These are phyloP conservation scores for Eretmochelys imbricata DNA, from an alignment of 2,113 vertebrate genomes.

Conservation along the genomic window DNA sequence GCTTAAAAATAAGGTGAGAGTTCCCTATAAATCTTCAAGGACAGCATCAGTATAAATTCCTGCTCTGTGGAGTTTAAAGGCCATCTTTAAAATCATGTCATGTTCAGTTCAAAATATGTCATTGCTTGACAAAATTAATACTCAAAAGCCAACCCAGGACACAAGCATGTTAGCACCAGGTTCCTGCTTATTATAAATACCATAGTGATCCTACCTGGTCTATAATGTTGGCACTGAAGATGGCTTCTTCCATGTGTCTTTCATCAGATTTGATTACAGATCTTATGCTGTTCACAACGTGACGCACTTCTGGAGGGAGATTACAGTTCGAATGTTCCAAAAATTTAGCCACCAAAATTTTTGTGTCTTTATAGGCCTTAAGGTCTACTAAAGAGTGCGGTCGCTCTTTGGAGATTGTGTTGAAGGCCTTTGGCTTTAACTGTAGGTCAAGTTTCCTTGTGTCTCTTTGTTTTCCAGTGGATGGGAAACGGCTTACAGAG, in stretches of 20 bases:
- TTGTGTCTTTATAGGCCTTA: conserved; percentile 92
- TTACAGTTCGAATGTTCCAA: conserved; percentile 92
- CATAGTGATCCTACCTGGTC: conserved; percentile 84
- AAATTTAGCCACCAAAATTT: conserved; percentile 95
- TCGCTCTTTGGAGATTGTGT: conserved; percentile 78
- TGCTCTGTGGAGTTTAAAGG: background rate
- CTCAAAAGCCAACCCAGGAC: background rate
- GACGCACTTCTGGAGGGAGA: conserved; percentile 90
- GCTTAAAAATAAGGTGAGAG: accelerated
- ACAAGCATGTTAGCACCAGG: background rate
- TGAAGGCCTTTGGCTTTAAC: conserved; percentile 80
- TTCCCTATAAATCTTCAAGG: background rate
- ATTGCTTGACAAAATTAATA: background rate
- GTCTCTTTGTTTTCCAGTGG: conserved; percentile 77
- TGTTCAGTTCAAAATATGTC: background rate
- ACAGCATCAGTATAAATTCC: background rate
- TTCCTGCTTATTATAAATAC: background rate
- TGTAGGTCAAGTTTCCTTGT: conserved; percentile 75
- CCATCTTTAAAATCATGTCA: background rate
- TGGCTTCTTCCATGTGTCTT: conserved; percentile 92
- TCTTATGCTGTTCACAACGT: conserved; percentile 90
- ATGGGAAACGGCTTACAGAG: conserved; percentile 70
- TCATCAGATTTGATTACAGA: conserved; percentile 91
- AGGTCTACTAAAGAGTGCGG: conserved; percentile 91
- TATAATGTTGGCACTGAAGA: conserved; percentile 88